Evolutionary conservation across 2,888 invertebrate species (phyloP).

Genomic region (Drosophila emarginata): DNA sequence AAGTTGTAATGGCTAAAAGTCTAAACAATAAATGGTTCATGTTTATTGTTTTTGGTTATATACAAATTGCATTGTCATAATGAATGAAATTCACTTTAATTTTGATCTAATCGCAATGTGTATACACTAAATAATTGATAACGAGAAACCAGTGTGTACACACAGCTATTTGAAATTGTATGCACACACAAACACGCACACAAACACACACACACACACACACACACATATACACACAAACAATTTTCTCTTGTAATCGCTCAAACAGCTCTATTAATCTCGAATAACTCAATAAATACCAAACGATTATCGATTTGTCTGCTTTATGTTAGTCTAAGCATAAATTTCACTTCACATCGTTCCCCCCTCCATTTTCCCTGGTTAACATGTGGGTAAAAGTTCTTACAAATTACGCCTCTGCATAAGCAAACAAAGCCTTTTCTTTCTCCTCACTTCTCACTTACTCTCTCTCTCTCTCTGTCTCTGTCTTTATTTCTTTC

Average conservation of each 20-base stretch:
- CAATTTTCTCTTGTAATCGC: slow-evolving; percentile 7
- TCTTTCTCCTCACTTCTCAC: background rate
- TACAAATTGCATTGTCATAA: background rate
- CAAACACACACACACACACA: background rate
- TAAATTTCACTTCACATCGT: slow-evolving; percentile 39
- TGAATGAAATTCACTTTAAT: background rate
- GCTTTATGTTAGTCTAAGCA: slow-evolving; percentile 49
- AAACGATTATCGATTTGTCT: slow-evolving; percentile 53
- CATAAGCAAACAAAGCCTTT: slow-evolving; percentile 45
- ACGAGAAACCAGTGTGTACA: background rate
- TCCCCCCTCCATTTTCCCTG: background rate
- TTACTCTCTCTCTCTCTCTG: background rate
- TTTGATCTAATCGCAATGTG: background rate
- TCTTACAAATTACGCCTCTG: slow-evolving; percentile 42
- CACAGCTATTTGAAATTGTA: background rate
- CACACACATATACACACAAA: background rate
- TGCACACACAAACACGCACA: background rate
- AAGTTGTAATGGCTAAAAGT: no score
- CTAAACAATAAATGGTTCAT: no score
- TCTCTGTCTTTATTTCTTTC: background rate
- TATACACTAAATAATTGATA: background rate
- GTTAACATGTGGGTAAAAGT: slow-evolving; percentile 6
- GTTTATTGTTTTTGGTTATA: no score
- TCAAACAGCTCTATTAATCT: slow-evolving; percentile 9
- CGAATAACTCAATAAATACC: slow-evolving; percentile 17